These are phyloP conservation scores for Graptemys geographica DNA, from an alignment of 2,797 vertebrate species.

Conservation along the genomic window DNA sequence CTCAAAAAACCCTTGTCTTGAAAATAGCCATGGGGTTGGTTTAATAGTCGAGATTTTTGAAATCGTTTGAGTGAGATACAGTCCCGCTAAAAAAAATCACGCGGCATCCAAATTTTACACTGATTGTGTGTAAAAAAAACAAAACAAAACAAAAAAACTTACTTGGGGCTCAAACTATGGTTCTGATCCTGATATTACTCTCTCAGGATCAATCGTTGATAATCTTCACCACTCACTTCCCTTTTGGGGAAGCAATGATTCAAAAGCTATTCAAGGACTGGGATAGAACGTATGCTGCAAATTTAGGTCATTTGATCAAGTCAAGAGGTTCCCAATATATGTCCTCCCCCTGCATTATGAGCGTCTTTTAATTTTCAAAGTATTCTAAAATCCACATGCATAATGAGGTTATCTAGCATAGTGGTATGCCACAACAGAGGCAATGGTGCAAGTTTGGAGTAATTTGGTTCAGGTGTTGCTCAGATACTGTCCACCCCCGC, in stretches of 20 bases:
- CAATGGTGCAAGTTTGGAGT: constrained; percentile 38
- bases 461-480: neutral
- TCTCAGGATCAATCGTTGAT: neutral
- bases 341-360: neutral
- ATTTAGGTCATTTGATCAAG: neutral
- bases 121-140: too few species aligned
- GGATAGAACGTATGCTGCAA: neutral
- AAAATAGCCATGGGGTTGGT: neutral
- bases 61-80: neutral
- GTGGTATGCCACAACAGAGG: neutral
- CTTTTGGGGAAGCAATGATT: neutral
- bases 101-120: neutral
- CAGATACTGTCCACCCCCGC: neutral
- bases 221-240: neutral
- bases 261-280: neutral
- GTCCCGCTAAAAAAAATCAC: constrained; percentile 8
- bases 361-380: neutral
- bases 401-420: neutral
- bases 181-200: neutral
- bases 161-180: neutral
- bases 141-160: too few species aligned
- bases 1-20: neutral
- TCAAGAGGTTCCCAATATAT: neutral
- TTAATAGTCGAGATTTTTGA: neutral
- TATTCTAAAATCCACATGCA: neutral